Conservation (phyloP, 2,113 vertebrate genomes). For the Campylorhamphus procurvoides region DNA sequence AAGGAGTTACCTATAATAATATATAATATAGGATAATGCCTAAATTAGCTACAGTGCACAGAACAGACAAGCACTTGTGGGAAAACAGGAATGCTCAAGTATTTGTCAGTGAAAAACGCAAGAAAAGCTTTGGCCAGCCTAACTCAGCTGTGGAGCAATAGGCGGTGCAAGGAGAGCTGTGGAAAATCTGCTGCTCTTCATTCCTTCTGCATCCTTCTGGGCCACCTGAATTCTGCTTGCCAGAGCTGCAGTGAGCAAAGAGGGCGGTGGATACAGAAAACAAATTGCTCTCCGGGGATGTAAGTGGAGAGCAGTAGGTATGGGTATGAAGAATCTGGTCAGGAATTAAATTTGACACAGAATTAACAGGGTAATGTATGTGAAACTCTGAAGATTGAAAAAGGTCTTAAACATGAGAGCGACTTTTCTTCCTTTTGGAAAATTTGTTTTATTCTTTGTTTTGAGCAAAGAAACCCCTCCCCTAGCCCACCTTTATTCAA, state of each 20-base stretch:
- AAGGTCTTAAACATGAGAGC: neutral
- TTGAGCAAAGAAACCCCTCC: neutral
- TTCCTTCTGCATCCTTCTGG: neutral
- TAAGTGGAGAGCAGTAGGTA: neutral
- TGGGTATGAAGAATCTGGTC: neutral
- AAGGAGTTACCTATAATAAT: neutral
- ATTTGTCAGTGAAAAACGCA: neutral
- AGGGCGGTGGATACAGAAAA: neutral
- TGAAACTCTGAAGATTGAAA: neutral
- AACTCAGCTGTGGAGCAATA: neutral
- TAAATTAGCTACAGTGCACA: neutral
- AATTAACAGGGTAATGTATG: fast-evolving
- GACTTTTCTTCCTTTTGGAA: neutral
- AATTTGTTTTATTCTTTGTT: neutral
- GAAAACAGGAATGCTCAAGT: neutral
- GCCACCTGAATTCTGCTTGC: neutral
- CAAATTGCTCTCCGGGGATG: fast-evolving
- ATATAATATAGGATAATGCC: neutral
- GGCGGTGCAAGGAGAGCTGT: neutral
- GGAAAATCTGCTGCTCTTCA: neutral
- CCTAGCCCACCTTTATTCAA: neutral
- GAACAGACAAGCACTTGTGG: neutral
- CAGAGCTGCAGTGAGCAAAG: neutral
- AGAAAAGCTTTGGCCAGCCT: neutral
- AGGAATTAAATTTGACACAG: neutral